Base-by-base conservation (phyloP, 2,113 vertebrate species). In the Boleophthalmus pectinirostris region DNA sequence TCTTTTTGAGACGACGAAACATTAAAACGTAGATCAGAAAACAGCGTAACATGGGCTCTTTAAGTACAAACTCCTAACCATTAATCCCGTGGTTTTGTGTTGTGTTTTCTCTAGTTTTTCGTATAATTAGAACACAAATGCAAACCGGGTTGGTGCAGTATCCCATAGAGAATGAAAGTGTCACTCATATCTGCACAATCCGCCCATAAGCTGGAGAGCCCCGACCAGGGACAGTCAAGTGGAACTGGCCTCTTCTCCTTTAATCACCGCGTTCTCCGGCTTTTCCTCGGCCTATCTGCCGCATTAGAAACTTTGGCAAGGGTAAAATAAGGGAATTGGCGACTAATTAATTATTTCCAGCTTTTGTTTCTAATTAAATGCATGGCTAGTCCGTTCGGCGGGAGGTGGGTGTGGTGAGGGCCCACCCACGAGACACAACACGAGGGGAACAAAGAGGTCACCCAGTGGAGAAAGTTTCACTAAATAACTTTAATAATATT, bases 311-410 rank as follows among this genome's bases (percentile, higher is more conserved):
- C 85, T 89, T 83, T 88, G 82, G 82, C 83, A 89, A 88, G 74
- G 78, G 57, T 86, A 78, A 78, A 82, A 80, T 88, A 88, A 83
- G 71, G 87, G 80, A 92, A 85, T 82, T 92, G 79, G 76, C 58
- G 80, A 81, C 87, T 90, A 88, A 92, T 92, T 91, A 92, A 91
- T 93, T 92, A 91, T 91, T 91, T 93, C 87, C 89, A 88, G 90
- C 87, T 91, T 93, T 94, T 93, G 90, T 93, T 93, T 92, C 89
- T 92, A 90, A 93, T 94, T 93, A 93, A 92, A 90, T 90, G 92
- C 92, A 89, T 92, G 91, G 89, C 88, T 93, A 88, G 85, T 88
- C 84, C 74, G 81, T 85, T 85, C 81, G 87, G 81, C 72, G 11
- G 66, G 75, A 82, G 75, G 87, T 84, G 83, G 82, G 84, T 78